phyloP scores from a whole-genome alignment of 2,797 vertebrate species.

The Ispidina picta region DNA sequence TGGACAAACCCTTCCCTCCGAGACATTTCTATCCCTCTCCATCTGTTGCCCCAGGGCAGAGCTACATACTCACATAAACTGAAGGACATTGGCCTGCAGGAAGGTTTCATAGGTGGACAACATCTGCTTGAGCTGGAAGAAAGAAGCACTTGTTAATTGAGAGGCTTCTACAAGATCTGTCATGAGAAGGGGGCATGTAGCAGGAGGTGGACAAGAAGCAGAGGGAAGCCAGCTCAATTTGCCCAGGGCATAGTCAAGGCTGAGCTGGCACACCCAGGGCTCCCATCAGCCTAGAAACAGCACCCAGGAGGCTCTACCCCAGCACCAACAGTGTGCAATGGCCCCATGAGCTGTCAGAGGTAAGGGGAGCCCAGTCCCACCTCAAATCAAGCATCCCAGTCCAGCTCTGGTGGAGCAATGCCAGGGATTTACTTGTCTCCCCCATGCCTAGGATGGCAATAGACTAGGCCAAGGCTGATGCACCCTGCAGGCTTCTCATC shows the following conservation, averaged over 20 bases:
- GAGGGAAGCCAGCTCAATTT: no score
- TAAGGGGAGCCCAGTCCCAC: background rate
- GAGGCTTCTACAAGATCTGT: background rate
- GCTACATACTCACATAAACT: conserved; percentile 51
- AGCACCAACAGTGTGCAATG: rapidly evolving
- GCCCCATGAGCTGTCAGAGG: background rate
- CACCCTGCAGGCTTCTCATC: background rate
- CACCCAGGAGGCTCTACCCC: background rate
- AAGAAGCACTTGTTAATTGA: rapidly evolving
- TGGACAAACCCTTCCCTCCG: background rate
- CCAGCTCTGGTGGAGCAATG: background rate
- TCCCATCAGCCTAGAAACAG: background rate
- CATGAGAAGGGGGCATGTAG: rapidly evolving
- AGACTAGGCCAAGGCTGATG: background rate
- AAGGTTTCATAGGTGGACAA: conserved; percentile 30
- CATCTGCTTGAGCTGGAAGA: conserved; percentile 26
- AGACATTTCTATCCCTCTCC: background rate
- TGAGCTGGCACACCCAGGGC: background rate
- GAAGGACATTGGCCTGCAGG: background rate
- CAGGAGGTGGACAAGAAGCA: background rate
- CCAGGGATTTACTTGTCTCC: background rate
- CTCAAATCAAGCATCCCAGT: background rate
- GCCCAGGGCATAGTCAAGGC: background rate
- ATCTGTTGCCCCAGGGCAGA: background rate
- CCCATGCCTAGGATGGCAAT: rapidly evolving